Evolutionary conservation across 2,113 vertebrate genomes (phyloP).

Genomic region (Channa argus): DNA sequence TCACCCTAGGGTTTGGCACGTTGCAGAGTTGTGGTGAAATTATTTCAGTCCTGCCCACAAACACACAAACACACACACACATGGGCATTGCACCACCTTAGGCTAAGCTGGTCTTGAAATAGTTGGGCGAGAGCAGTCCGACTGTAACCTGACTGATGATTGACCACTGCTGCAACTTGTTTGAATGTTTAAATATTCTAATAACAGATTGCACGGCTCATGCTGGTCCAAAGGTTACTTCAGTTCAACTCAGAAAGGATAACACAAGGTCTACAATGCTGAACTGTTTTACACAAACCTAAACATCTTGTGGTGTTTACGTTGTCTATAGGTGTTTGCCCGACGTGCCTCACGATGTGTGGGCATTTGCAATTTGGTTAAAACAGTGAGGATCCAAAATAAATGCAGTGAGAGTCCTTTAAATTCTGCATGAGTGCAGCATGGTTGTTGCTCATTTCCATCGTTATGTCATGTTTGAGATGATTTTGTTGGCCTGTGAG

Average conservation of each 20-base stretch:
- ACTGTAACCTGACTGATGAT: neutral
- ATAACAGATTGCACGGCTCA: neutral
- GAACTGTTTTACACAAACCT: neutral
- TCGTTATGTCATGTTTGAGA: no score
- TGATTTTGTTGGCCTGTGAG: no score
- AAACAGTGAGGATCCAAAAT: no score
- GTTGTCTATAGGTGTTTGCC: no score
- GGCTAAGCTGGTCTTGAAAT: constrained; percentile 13
- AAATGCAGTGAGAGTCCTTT: no score
- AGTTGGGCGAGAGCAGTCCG: neutral
- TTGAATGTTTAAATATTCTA: constrained; percentile 25
- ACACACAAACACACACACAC: constrained; percentile 26
- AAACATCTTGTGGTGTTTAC: no score
- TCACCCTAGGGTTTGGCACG: neutral
- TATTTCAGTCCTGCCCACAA: neutral
- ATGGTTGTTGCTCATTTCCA: no score
- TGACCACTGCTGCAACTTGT: constrained; percentile 14
- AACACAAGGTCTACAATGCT: neutral
- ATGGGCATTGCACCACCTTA: neutral
- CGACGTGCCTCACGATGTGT: no score
- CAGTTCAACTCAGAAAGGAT: neutral
- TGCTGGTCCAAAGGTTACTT: neutral
- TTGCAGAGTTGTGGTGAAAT: neutral
- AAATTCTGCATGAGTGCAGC: no score
- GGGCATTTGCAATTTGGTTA: no score